Conservation (phyloP, 2,113 vertebrate species). For the Bubo bubo region DNA sequence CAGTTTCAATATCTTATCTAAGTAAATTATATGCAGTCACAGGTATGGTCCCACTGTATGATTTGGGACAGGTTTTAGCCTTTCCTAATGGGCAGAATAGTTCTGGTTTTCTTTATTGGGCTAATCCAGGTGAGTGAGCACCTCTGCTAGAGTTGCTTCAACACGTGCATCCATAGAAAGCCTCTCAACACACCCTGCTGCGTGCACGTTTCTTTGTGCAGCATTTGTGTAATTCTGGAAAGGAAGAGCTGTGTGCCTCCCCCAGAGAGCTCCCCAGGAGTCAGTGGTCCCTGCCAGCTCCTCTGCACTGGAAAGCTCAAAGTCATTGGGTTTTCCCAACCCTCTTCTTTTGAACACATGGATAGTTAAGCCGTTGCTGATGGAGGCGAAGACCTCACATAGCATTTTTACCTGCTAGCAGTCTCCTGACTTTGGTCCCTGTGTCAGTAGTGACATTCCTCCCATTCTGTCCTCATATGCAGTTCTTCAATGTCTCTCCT, state of each 20-base stretch:
- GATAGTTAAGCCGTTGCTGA: not conserved
- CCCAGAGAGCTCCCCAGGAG: not conserved
- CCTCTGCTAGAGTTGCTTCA: not conserved
- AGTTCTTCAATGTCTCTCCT: not conserved
- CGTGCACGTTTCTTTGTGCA: not conserved
- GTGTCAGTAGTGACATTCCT: fast-evolving
- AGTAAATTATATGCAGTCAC: not conserved
- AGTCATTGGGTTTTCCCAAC: not conserved
- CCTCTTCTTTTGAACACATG: not conserved
- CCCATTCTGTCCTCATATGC: not conserved
- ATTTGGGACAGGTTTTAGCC: not conserved
- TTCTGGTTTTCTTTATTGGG: not conserved
- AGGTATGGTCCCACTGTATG: not conserved
- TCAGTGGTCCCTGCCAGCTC: fast-evolving
- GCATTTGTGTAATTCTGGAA: not conserved
- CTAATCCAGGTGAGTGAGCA: not conserved
- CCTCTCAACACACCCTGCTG: fast-evolving
- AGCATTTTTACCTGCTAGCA: not conserved
- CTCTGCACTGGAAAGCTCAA: not conserved
- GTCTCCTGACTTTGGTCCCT: not conserved
- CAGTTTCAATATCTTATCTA: not conserved
- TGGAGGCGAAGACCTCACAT: not conserved
- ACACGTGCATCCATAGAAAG: fast-evolving
- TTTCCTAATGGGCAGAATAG: not conserved
- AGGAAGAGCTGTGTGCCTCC: not conserved